These are phyloP conservation scores for Chelonus insularis DNA, from an alignment of 1,140 invertebrate species.

Conservation along the genomic window DNA sequence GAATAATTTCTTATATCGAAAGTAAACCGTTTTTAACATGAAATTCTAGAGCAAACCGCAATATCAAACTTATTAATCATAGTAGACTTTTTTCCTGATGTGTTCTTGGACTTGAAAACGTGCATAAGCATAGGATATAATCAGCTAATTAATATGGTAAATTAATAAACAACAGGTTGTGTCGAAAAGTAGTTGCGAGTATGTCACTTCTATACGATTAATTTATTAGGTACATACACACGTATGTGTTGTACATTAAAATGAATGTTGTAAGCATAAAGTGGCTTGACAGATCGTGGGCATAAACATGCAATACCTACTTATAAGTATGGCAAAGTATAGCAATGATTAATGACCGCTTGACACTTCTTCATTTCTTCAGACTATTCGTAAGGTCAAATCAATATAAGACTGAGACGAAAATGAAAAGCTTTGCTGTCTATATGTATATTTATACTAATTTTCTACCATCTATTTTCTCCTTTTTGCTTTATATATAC, in stretches of 20 bases:
- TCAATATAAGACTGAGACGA: not conserved
- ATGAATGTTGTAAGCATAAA: not conserved
- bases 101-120: too few relatives aligned
- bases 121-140: too few relatives aligned
- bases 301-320: constrained; percentile 7
- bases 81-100: too few relatives aligned
- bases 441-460: not conserved
- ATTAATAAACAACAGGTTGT: too few relatives aligned
- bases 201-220: too few relatives aligned
- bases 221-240: too few relatives aligned
- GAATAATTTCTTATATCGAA: too few relatives aligned
- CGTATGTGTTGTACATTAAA: not conserved
- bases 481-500: constrained; percentile 31
- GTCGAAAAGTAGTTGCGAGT: too few relatives aligned
- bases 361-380: constrained; percentile 7
- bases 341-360: constrained; percentile 7
- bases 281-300: constrained; percentile 1
- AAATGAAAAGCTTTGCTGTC: constrained; percentile 3
- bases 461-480: constrained; percentile 34
- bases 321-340: not conserved
- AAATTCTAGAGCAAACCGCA: too few relatives aligned
- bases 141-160: too few relatives aligned
- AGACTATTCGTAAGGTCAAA: constrained; percentile 6
- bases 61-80: too few relatives aligned
- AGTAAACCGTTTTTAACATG: too few relatives aligned